Evolutionary conservation across 2,888 invertebrate species (phyloP).

Genomic region (Auanema sp.): DNA sequence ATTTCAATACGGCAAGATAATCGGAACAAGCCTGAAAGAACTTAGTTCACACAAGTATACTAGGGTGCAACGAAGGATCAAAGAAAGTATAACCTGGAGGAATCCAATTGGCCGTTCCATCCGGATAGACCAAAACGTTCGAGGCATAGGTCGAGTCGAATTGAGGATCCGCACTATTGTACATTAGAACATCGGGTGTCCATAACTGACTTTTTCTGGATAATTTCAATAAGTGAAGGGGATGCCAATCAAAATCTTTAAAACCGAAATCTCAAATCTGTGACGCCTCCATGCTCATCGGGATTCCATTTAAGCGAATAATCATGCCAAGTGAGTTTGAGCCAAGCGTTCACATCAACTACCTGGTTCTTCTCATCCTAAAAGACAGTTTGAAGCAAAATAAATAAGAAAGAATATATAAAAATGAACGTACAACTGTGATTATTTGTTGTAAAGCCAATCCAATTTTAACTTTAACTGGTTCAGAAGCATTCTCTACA

Average conservation of each 20-base stretch:
- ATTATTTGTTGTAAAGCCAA: slow-evolving; percentile 39
- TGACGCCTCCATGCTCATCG: slow-evolving; percentile 43
- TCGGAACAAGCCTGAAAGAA: slow-evolving; percentile 71
- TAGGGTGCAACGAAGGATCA: too few relatives aligned
- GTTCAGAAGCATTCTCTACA: slow-evolving; percentile 38
- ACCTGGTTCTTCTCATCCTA: slow-evolving; percentile 53
- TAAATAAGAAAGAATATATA: slow-evolving; percentile 8
- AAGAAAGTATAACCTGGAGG: slow-evolving; percentile 73
- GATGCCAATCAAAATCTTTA: neutral
- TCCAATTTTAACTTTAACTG: slow-evolving; percentile 49
- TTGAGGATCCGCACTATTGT: slow-evolving; percentile 85
- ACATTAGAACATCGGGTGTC: slow-evolving; percentile 55
- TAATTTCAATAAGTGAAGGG: neutral
- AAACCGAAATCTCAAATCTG: slow-evolving; percentile 38
- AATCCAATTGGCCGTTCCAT: slow-evolving; percentile 92
- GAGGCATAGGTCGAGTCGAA: slow-evolving; percentile 97
- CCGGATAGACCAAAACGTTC: slow-evolving; percentile 91
- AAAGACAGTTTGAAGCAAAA: too few relatives aligned
- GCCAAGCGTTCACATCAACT: slow-evolving; percentile 52
- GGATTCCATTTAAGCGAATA: slow-evolving; percentile 48
- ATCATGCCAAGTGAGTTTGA: slow-evolving; percentile 49
- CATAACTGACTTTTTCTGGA: slow-evolving; percentile 41
- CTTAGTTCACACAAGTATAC: slow-evolving; percentile 67
- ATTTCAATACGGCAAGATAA: slow-evolving; percentile 88
- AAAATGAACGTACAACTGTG: slow-evolving; percentile 25